Percentiles rank a stretch among this genome's conserved stretches.
phyloP scores from a whole-genome alignment of 37 sponge, comb jelly and placozoan species.

The Diacarnus erythraeanus region DNA sequence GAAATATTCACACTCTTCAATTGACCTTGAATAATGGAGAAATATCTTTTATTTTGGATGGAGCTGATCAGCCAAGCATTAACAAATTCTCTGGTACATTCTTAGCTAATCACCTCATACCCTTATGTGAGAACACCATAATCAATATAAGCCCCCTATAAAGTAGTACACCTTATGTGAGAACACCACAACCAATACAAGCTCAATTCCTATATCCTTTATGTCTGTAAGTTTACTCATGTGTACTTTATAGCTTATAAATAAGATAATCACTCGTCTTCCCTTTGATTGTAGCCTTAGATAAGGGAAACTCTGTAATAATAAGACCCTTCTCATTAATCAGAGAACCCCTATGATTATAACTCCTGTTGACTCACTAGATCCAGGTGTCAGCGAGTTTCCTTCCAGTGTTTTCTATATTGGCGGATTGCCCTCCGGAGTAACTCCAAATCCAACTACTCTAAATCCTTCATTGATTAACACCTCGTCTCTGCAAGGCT shows the following conservation, averaged over 20 bases:
- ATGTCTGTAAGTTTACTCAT: too few relatives aligned
- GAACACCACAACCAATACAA: too few relatives aligned
- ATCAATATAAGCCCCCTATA: too few relatives aligned
- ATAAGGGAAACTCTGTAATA: too few relatives aligned
- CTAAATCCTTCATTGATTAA: neutral
- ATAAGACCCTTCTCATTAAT: too few relatives aligned
- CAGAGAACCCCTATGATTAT: too few relatives aligned
- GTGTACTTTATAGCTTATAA: neutral
- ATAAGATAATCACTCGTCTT: neutral
- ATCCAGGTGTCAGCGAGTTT: neutral
- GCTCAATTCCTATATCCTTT: too few relatives aligned
- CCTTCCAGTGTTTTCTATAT: conserved; percentile 18
- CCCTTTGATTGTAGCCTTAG: too few relatives aligned
- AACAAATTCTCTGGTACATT: neutral
- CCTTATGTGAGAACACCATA: too few relatives aligned
- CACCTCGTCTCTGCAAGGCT: conserved; percentile 29
- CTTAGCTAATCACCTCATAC: too few relatives aligned
- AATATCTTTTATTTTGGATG: neutral
- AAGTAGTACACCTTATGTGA: too few relatives aligned
- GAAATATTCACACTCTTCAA: conserved; percentile 13
- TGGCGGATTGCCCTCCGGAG: conserved; percentile 28
- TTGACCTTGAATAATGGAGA: neutral
- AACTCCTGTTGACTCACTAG: too few relatives aligned
- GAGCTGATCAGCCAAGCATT: neutral
- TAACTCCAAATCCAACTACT: conserved; percentile 2